A percentile compares a stretch with the other conserved stretches of the same genome.
These are phyloP conservation scores for Otocyon megalotis DNA, from an alignment of 2,113 vertebrate genomes.

Conservation along the genomic window DNA sequence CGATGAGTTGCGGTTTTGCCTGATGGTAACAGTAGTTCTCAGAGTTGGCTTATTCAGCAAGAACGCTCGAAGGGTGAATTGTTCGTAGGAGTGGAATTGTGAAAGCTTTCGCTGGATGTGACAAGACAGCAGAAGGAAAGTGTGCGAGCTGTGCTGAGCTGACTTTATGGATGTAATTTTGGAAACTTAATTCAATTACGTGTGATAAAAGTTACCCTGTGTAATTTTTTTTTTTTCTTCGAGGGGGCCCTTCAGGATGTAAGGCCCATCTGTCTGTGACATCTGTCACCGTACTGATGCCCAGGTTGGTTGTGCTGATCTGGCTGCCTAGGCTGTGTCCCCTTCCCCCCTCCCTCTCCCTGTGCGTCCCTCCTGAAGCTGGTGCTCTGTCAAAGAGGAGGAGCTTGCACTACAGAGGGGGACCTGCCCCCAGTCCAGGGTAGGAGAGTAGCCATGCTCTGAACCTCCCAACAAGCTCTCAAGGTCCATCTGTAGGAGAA, in stretches of 20 bases:
- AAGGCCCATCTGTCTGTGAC: background rate
- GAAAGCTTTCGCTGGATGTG: background rate
- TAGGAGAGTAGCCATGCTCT: background rate
- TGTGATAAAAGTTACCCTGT: background rate
- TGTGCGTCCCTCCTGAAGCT: background rate
- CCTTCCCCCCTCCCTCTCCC: background rate
- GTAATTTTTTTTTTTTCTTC: slow-evolving; percentile 1
- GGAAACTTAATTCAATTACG: background rate
- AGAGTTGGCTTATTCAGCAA: background rate
- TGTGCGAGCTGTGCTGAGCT: background rate
- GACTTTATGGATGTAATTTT: background rate
- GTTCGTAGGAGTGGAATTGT: background rate
- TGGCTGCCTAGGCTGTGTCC: background rate
- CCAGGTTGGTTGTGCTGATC: background rate
- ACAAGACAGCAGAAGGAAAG: slow-evolving; percentile 1
- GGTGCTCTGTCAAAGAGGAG: background rate
- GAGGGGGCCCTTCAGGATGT: background rate
- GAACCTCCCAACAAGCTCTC: background rate
- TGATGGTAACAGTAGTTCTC: background rate
- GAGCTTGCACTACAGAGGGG: too few relatives aligned
- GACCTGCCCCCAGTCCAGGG: background rate
- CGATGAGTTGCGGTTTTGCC: background rate
- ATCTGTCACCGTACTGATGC: too few relatives aligned
- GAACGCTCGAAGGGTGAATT: background rate
- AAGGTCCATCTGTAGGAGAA: background rate